Evolutionary conservation across 2,888 invertebrate genomes (phyloP), one percentile per base, ranked within the genome.

Genomic region (Pediacus dermestoides): DNA sequence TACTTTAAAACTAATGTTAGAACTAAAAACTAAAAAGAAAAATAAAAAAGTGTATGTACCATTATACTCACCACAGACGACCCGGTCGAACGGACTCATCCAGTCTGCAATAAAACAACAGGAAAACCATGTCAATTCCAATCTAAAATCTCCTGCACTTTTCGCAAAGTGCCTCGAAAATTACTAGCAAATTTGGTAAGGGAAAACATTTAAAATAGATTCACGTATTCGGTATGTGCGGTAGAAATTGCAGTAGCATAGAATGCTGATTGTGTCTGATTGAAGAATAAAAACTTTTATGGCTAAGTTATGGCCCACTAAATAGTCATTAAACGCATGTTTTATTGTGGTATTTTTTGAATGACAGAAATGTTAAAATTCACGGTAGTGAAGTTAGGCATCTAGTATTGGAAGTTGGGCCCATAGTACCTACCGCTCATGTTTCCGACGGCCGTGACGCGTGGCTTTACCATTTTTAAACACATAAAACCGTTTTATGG

Each of bases 21-120:
- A 27, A 40, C 48, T 46, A 47, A 53, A 74, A 74, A 25, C 74
- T 48, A 39, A 68, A 74, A 73, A 74, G 74, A 71, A 74, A 75
- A 61, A 66, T 76, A 76, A 63, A 64, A 64, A 60, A 74, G 72
- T 72, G 74, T 78, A 80, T 82, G 78, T 81, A 85, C 84, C 84
- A 80, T 82, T 82, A 71, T 86, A 89, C 86, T 89, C 86, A 83
- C 89, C 89, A 80, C 89, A 90, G 74, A 90, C 88, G 76, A 90
- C 89, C 75, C 89, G 82, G 78, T 90, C 89, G 76, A 89, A 90
- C 68, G 89, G 89, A 76, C 86, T 88, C 88, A 90, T 90, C 89
- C 89, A 90, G 80, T 90, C 89, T 90, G 83, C 70, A 83, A 85
- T 76, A 74, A 44, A 50, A 42, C 41, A 49, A 31, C 13, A 33